These are phyloP conservation scores for Stegastes partitus DNA, from an alignment of 2,113 vertebrate species.

Conservation along the genomic window DNA sequence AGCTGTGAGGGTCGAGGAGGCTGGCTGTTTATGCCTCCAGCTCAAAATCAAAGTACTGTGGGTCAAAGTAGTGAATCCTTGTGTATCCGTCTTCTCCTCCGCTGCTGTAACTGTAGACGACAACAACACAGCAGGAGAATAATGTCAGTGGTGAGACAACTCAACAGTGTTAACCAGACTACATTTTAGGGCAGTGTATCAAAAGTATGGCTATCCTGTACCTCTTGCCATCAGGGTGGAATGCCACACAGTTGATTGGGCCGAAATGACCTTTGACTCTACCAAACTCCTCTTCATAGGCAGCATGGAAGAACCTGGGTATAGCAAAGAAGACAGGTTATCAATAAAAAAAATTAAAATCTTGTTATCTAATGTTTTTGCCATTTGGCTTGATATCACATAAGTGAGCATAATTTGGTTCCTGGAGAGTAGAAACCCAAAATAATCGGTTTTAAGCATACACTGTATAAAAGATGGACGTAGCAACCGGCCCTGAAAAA, in stretches of 20 bases:
- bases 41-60: constrained; percentile 98
- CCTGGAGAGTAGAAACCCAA: too few species aligned
- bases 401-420: too few species aligned
- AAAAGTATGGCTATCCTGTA: constrained; percentile 50
- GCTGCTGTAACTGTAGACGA: constrained; percentile 92
- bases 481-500: too few species aligned
- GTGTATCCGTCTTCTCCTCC: constrained; percentile 97
- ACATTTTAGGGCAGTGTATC: neutral
- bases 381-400: too few species aligned
- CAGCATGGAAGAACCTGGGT: constrained; percentile 95
- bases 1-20: neutral
- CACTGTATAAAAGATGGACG: too few species aligned
- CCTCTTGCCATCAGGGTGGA: constrained; percentile 98
- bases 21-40: constrained; percentile 88
- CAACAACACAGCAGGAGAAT: neutral
- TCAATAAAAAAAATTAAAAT: too few species aligned
- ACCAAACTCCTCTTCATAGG: constrained; percentile 98
- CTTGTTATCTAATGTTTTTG: too few species aligned
- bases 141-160: neutral
- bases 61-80: constrained; percentile 97
- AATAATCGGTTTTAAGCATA: too few species aligned
- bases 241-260: constrained; percentile 97
- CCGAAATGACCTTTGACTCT: constrained; percentile 98
- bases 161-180: neutral
- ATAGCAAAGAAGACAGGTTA: neutral